Base-by-base conservation (phyloP, 2,113 vertebrate genomes). In the Gobiocypris rarus region DNA sequence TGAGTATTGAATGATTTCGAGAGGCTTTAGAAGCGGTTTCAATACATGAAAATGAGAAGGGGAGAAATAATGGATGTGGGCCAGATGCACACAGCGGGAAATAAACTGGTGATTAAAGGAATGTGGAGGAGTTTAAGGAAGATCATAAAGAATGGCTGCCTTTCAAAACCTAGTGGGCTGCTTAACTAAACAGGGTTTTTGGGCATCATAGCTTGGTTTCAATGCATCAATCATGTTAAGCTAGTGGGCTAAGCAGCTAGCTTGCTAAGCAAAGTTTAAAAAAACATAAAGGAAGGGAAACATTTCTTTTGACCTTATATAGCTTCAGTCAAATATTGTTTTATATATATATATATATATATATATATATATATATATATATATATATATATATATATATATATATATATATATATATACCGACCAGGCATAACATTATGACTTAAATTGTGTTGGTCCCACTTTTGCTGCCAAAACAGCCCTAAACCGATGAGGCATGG, bases 81-180 rank as follows among this genome's bases (percentile, higher is more conserved):
- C 69, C 69, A 71, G 22, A 71, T 71, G 69, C 38, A 71, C 38
- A 5, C 69, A 43, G 69, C 38, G 69, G 67, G 69, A 24, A 71
- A 71, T 43, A 71, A 70, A 71, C 69, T 24, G 69, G 38, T 71
- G 69, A 71, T 71, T 71, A 71, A 43, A 71, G 69, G 34, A 71
- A 71, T 71, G 69, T 71, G 69, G 69, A 43, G 69, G 69, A 43
- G 34, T 71, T 71, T 11, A 9, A 70, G 19, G 9, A n/a, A 70
- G 38, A 43, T n/a, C 67, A n/a, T 43, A 43, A 41, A 43, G 22
- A 43, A 45, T 45, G 22, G 11, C 41, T 71, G 43, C 26, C n/a
- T 3, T n/a, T 71, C n/a, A 71, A 45, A 71, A 71, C 10, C 69
- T 24, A 71, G 22, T 24, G 65, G 34, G 65, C 69, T 45, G 69